Evolutionary conservation across 2,797 vertebrate genomes (phyloP), one percentile per base, ranked within the genome.

Genomic region (Sebastes aleutianus): DNA sequence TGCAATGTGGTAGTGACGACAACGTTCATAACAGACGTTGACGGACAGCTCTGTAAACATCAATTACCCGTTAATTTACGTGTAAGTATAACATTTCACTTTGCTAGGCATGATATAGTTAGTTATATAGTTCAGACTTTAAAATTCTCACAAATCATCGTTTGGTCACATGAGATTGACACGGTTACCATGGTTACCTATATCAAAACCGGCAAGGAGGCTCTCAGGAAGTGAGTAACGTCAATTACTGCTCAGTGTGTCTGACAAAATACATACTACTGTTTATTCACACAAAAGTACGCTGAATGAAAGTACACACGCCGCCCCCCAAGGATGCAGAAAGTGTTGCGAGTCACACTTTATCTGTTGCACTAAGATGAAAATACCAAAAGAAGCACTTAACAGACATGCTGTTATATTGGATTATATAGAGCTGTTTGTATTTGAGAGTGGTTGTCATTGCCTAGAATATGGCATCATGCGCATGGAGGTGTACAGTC

Each of bases 381-480:
- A 59, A 58, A 66, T 18, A 24, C 56, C 14, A 20, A 39, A 59
- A 61, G 27, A 31, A 77, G 8, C 58, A 24, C 63, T n/a, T 7
- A 54, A 71, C 80, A 80, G 68, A 77, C 66, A 22, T 78, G 61
- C 22, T 84, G 81, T 73, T 72, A 53, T 65, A 27, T 54, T 69
- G 71, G 80, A 57, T 85, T 62, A 77, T 71, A 75, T 56, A 27
- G 63, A 74, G 83, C 70, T 50, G 73, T 85, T 90, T 90, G 83
- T 89, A 78, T 78, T 64, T 84, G n/a, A 75, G 78, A 76, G 78
- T 31, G 69, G 14, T 79, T 78, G 73, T 87, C 82, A 20, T 79
- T 70, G 79, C 54, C 6, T 24, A 5, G 47, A 63, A 73, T 13
- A 62, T 81, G 70, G 70, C 61, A 79, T 86, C 84, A 74, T 63